phyloP scores from a whole-genome alignment of 2,113 vertebrate genomes.

The Puntigrus tetrazona region DNA sequence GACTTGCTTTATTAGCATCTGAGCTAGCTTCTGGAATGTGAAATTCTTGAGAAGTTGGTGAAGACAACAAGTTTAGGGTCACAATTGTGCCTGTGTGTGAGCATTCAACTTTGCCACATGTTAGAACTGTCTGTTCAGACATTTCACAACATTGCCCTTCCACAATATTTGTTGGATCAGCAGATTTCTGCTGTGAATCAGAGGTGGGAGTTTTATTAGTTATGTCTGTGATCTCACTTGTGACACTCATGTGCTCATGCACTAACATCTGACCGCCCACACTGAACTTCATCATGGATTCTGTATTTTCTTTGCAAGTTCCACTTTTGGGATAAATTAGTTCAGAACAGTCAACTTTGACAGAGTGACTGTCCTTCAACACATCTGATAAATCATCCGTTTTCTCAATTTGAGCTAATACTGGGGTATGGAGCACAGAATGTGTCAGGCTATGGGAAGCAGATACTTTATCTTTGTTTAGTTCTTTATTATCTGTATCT shows the following conservation, averaged over 20 bases:
- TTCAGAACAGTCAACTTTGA: constrained; percentile 15
- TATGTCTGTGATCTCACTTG: background rate
- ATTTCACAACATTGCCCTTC: constrained; percentile 14
- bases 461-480: constrained; percentile 29
- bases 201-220: constrained; percentile 4
- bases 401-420: background rate
- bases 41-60: background rate
- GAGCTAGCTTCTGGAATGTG: background rate
- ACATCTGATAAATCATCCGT: background rate
- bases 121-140: background rate
- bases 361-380: background rate
- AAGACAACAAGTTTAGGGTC: background rate
- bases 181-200: constrained; percentile 10
- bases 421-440: background rate
- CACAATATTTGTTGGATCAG: background rate
- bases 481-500: background rate
- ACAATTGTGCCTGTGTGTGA: background rate
- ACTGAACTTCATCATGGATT: background rate
- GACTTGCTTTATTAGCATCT: background rate
- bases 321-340: background rate
- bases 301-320: background rate
- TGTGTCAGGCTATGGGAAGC: background rate
- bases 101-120: background rate
- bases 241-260: background rate
- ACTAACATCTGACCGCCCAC: background rate